phyloP scores from a whole-genome alignment of 2,888 invertebrate species.

The Pristionchus mayeri region DNA sequence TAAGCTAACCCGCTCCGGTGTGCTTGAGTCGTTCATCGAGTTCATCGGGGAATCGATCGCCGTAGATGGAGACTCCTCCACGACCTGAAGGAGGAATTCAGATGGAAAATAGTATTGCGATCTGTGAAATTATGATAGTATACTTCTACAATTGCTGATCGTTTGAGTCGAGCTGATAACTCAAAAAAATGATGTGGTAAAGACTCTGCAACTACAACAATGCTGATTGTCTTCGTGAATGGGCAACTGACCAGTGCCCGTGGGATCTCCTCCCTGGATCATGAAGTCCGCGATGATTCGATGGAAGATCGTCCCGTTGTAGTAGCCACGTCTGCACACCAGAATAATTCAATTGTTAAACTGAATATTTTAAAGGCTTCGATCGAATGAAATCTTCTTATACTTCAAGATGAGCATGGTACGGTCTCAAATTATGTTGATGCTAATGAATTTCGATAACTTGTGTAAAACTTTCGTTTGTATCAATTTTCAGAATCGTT shows the following conservation, averaged over 20 bases:
- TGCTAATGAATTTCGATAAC: too few species aligned
- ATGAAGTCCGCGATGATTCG: slow-evolving; percentile 87
- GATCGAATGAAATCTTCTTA: not conserved
- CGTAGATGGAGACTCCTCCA: slow-evolving; percentile 97
- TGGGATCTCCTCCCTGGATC: slow-evolving; percentile 90
- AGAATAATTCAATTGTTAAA: not conserved
- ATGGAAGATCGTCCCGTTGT: slow-evolving; percentile 95
- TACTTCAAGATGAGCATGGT: not conserved
- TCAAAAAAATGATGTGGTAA: too few species aligned
- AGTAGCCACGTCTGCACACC: slow-evolving; percentile 82
- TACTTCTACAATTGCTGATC: too few species aligned
- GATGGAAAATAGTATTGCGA: too few species aligned
- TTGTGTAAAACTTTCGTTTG: too few species aligned
- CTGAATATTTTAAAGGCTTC: not conserved
- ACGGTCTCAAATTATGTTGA: too few species aligned
- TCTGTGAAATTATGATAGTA: too few species aligned
- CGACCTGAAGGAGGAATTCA: slow-evolving; percentile 80
- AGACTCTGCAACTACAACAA: too few species aligned
- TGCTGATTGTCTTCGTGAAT: too few species aligned
- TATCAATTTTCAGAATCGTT: too few species aligned
- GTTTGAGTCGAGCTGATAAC: too few species aligned
- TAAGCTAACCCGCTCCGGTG: slow-evolving; percentile 85
- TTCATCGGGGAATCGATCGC: slow-evolving; percentile 94
- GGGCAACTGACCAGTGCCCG: slow-evolving; percentile 85
- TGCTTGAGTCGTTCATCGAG: slow-evolving; percentile 94